Evolutionary conservation across 2,797 vertebrate species (phyloP).

Genomic region (Neomorphus geoffroyi): DNA sequence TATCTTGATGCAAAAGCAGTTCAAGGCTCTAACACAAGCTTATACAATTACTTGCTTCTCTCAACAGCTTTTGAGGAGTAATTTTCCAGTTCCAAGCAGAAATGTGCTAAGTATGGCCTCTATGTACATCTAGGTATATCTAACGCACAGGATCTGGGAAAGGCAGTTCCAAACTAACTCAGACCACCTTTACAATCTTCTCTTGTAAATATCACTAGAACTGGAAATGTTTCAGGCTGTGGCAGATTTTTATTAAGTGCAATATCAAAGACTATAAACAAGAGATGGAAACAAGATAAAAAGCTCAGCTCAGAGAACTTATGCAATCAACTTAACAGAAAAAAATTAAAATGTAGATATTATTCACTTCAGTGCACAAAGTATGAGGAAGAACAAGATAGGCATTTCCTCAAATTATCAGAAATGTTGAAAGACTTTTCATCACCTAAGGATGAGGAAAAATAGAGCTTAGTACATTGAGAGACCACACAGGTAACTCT

Average conservation of each 20-base stretch:
- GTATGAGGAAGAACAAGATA: slow-evolving; percentile 8
- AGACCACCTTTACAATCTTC: not conserved
- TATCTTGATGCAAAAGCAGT: not conserved
- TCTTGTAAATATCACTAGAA: not conserved
- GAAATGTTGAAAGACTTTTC: slow-evolving; percentile 41
- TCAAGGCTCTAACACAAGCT: not conserved
- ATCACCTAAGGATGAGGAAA: slow-evolving; percentile 1
- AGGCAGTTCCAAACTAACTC: not conserved
- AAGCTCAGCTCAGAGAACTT: not conserved
- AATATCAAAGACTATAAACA: slow-evolving; percentile 11
- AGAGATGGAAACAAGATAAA: slow-evolving; percentile 37
- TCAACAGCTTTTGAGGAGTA: not conserved
- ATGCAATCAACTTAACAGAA: not conserved
- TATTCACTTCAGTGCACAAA: not conserved
- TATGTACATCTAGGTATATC: not conserved
- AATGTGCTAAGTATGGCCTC: not conserved
- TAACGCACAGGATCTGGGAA: not conserved
- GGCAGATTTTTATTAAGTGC: not conserved
- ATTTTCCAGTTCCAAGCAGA: not conserved
- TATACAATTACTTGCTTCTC: not conserved
- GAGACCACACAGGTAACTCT: slow-evolving; percentile 32
- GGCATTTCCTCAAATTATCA: slow-evolving; percentile 16
- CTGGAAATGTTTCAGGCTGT: not conserved
- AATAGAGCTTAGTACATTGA: not conserved
- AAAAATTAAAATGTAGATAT: not conserved